These are phyloP conservation scores for Scaptomyza parva DNA, from an alignment of 2,888 invertebrate genomes.

Conservation along the genomic window DNA sequence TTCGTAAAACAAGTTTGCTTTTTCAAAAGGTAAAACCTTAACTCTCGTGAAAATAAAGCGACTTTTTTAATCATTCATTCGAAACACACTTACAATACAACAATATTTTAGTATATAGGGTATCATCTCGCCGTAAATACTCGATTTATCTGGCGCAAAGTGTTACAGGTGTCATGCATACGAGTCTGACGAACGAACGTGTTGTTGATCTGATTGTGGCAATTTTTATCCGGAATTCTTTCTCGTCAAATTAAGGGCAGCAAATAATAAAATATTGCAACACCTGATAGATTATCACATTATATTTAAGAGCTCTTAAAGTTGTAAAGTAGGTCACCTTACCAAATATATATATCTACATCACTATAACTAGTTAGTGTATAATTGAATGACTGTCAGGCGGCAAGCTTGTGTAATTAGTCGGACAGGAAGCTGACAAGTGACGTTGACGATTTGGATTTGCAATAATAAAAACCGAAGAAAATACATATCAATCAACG, in stretches of 20 bases:
- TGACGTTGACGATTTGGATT: slow-evolving; percentile 23
- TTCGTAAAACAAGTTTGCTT: too few species aligned
- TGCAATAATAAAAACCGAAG: too few species aligned
- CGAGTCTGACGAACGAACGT: slow-evolving; percentile 40
- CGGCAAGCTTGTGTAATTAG: slow-evolving; percentile 51
- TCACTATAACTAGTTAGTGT: slow-evolving; percentile 4
- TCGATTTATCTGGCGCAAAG: not conserved
- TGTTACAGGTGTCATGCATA: slow-evolving; percentile 59
- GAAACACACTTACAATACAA: too few species aligned
- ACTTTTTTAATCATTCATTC: too few species aligned
- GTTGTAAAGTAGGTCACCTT: slow-evolving; percentile 36
- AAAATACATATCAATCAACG: not conserved
- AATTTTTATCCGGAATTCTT: slow-evolving; percentile 38
- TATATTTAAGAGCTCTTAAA: not conserved
- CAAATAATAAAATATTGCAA: not conserved
- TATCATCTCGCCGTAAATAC: too few species aligned
- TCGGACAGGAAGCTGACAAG: slow-evolving; percentile 34
- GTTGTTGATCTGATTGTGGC: slow-evolving; percentile 61
- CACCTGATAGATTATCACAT: slow-evolving; percentile 17
- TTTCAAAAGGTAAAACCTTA: too few species aligned
- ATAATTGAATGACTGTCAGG: slow-evolving; percentile 37
- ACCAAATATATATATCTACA: not conserved
- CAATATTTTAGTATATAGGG: too few species aligned
- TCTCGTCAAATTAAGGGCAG: not conserved
- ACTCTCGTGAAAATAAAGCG: too few species aligned